phyloP scores from a whole-genome alignment of 2,797 vertebrate genomes.

The Catostomus latipinnis region DNA sequence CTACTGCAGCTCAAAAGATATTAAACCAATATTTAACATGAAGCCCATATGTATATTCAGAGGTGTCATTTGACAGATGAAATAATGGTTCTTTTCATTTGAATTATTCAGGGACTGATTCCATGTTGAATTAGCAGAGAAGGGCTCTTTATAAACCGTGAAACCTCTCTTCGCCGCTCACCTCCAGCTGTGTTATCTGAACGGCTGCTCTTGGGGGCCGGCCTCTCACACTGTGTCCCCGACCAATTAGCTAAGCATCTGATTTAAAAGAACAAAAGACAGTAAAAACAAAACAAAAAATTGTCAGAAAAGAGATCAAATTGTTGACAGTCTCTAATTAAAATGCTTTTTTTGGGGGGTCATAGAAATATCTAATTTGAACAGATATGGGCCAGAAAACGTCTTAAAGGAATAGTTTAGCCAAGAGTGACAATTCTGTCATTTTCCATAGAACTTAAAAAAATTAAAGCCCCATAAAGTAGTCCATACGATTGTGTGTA shows the following conservation, averaged over 20 bases:
- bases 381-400: neutral
- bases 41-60: constrained; percentile 46
- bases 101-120: constrained; percentile 35
- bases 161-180: constrained; percentile 73
- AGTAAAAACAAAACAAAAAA: neutral
- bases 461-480: too few species aligned
- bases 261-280: constrained; percentile 74
- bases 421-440: too few species aligned
- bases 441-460: too few species aligned
- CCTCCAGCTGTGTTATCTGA: constrained; percentile 94
- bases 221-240: constrained; percentile 97
- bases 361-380: neutral
- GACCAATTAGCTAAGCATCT: constrained; percentile 99
- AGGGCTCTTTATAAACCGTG: constrained; percentile 39
- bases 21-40: constrained; percentile 44
- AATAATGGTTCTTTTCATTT: constrained; percentile 41
- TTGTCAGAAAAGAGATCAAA: constrained; percentile 1
- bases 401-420: neutral
- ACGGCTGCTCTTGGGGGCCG: constrained; percentile 97
- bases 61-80: constrained; percentile 30
- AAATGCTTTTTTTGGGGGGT: neutral
- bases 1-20: constrained; percentile 34
- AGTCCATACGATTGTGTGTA: neutral
- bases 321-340: neutral
- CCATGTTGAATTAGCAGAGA: constrained; percentile 30